Conservation (phyloP, 2,113 vertebrate genomes). For the Casuarius casuarius region DNA sequence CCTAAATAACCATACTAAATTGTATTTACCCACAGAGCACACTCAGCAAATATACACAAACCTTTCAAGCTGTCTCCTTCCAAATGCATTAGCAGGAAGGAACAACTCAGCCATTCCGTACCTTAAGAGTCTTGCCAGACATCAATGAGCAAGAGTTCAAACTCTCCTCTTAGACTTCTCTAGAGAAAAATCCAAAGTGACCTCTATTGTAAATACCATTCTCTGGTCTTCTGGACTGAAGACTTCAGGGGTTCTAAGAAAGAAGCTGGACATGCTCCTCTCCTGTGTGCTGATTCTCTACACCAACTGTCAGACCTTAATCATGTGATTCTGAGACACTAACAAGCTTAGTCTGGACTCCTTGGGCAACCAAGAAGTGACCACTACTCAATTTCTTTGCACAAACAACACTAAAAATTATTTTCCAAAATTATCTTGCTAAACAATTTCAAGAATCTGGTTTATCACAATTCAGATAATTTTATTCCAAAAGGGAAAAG, state of each 20-base stretch:
- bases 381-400: not conserved
- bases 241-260: not conserved
- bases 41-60: not conserved
- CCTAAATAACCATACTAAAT: constrained; percentile 44
- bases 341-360: not conserved
- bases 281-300: not conserved
- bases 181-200: not conserved
- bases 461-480: not conserved
- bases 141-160: not conserved
- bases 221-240: not conserved
- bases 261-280: not conserved
- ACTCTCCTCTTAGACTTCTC: not conserved
- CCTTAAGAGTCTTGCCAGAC: not conserved
- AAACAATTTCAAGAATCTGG: not conserved
- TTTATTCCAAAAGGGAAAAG: not conserved
- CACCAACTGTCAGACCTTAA: not conserved
- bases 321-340: not conserved
- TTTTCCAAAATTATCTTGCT: not conserved
- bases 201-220: not conserved
- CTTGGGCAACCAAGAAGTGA: not conserved
- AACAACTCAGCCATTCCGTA: not conserved
- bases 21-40: constrained; percentile 6
- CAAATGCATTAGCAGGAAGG: not conserved
- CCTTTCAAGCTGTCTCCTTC: not conserved
- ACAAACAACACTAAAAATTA: not conserved